Percentiles rank a stretch among this genome's conserved stretches.
These are phyloP conservation scores for Antheraea mylitta DNA, from an alignment of 1,140 invertebrate genomes.

Conservation along the genomic window DNA sequence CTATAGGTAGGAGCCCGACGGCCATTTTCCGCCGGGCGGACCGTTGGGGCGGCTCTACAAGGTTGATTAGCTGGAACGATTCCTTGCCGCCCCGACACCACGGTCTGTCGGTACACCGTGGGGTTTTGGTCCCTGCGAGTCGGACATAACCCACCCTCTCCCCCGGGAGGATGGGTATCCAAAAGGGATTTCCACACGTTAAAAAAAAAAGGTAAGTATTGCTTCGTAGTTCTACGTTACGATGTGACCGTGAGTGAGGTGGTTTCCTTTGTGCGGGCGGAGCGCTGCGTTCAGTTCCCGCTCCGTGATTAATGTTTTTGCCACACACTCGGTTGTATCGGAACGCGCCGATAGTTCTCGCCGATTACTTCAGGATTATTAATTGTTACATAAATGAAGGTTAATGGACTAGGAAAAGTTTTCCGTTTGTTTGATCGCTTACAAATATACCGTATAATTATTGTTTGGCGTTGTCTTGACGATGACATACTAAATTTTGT, in stretches of 20 bases:
- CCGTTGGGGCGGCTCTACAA: too few species aligned
- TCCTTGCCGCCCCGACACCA: too few species aligned
- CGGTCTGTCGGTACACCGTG: too few species aligned
- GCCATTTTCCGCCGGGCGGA: too few species aligned
- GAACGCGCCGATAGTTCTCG: not conserved
- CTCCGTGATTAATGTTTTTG: conserved; percentile 21
- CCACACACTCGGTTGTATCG: conserved; percentile 9
- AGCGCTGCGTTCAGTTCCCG: conserved; percentile 18
- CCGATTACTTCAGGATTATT: not conserved
- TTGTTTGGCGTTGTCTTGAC: not conserved
- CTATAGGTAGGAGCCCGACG: too few species aligned
- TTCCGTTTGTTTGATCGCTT: not conserved
- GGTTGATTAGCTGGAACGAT: too few species aligned
- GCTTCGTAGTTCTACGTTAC: not conserved
- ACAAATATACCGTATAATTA: not conserved
- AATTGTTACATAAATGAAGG: conserved; percentile 4
- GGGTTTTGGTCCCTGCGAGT: too few species aligned
- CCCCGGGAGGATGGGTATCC: too few species aligned
- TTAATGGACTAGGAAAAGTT: conserved; percentile 8
- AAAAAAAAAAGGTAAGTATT: too few species aligned
- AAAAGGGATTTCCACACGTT: too few species aligned
- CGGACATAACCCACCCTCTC: too few species aligned
- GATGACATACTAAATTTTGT: not conserved
- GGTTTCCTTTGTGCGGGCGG: conserved; percentile 13
- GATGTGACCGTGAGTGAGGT: conserved; percentile 7